These are phyloP conservation scores for Cerastis leucographa DNA, from an alignment of 2,888 invertebrate genomes.

Conservation along the genomic window DNA sequence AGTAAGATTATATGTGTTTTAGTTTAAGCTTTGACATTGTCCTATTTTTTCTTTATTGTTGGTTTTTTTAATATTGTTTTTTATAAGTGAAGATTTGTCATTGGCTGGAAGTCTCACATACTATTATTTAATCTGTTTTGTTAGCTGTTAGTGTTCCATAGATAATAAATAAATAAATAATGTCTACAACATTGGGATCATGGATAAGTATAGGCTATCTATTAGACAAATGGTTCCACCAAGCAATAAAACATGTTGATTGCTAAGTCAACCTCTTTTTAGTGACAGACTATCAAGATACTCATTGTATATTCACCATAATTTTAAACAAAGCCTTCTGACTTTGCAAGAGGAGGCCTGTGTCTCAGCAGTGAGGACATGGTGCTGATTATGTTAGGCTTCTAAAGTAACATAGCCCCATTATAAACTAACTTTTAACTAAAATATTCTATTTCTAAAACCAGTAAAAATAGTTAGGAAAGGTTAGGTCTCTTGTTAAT, in stretches of 20 bases:
- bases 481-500: background rate
- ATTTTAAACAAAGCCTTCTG: background rate
- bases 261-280: background rate
- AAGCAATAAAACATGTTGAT: background rate
- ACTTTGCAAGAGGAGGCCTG: too few species aligned
- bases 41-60: too few species aligned
- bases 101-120: too few species aligned
- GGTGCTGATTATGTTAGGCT: background rate
- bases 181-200: background rate
- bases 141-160: too few species aligned
- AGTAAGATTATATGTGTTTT: too few species aligned
- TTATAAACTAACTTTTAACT: background rate
- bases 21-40: too few species aligned
- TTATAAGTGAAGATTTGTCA: too few species aligned
- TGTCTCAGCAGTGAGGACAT: background rate
- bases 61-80: too few species aligned
- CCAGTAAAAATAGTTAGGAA: constrained; percentile 11
- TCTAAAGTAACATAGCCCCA: background rate
- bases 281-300: background rate
- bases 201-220: background rate
- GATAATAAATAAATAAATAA: too few species aligned
- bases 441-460: background rate
- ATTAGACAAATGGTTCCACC: background rate
- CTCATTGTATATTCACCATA: background rate
- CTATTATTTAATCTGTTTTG: too few species aligned